Evolutionary conservation across 2,797 vertebrate genomes (phyloP).

Genomic region (Manis pentadactyla): DNA sequence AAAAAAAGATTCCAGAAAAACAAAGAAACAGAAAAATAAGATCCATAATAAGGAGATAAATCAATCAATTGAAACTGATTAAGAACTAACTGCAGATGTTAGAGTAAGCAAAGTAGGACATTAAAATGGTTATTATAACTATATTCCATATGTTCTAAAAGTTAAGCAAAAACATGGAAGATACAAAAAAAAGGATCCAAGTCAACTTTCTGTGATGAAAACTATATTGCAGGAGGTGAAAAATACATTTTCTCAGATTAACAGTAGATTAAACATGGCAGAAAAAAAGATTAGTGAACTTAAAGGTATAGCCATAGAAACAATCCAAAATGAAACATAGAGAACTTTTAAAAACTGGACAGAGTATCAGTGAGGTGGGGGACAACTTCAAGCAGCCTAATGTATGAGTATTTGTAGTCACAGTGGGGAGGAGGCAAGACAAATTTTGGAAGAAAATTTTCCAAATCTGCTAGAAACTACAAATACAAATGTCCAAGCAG

Average conservation of each 20-base stretch:
- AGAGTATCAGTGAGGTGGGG: background rate
- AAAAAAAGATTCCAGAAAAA: conserved; percentile 45
- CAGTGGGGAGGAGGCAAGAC: too few species aligned
- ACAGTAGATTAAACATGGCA: conserved; percentile 51
- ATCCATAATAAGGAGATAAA: conserved; percentile 78
- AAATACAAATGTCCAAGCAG: background rate
- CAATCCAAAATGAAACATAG: background rate
- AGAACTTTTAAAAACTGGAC: background rate
- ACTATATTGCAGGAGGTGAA: background rate
- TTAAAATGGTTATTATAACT: conserved; percentile 76
- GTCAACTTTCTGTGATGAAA: conserved; percentile 48
- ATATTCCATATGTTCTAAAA: conserved; percentile 76
- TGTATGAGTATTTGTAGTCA: background rate
- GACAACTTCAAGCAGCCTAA: background rate
- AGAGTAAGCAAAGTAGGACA: conserved; percentile 70
- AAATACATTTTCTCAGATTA: conserved; percentile 30
- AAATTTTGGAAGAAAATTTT: conserved; percentile 10
- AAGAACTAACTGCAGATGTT: conserved; percentile 77
- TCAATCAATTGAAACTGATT: conserved; percentile 79
- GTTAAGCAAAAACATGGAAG: conserved; percentile 69
- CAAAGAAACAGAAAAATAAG: conserved; percentile 76
- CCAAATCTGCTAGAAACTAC: background rate
- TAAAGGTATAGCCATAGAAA: conserved; percentile 28
- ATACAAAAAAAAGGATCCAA: conserved; percentile 32
- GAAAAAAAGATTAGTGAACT: conserved; percentile 72